These are phyloP conservation scores for Iguana delicatissima DNA, from an alignment of 2,797 vertebrate species.

Conservation along the genomic window DNA sequence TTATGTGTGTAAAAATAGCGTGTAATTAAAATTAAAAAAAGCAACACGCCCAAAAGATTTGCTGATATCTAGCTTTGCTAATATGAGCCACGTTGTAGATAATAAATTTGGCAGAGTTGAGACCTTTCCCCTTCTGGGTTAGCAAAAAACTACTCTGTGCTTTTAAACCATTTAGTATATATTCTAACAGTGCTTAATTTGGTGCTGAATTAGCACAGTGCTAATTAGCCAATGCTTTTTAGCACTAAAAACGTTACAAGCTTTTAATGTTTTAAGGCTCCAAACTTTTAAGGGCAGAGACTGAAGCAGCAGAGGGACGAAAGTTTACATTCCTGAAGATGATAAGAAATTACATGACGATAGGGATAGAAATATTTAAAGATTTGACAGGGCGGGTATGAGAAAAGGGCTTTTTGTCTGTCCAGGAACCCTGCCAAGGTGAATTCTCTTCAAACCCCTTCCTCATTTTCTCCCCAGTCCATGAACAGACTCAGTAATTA, in stretches of 20 bases:
- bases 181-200: background rate
- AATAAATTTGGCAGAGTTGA: background rate
- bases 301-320: background rate
- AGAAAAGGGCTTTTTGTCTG: too few species aligned
- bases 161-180: background rate
- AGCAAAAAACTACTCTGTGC: background rate
- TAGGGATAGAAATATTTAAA: too few species aligned
- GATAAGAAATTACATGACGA: too few species aligned
- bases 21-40: background rate
- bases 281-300: background rate
- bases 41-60: background rate
- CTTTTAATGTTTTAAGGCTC: too few species aligned
- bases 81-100: background rate
- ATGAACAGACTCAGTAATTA: too few species aligned
- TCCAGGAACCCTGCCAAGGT: too few species aligned
- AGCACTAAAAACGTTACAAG: too few species aligned
- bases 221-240: too few species aligned
- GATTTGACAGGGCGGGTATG: too few species aligned
- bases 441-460: too few species aligned
- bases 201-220: too few species aligned
- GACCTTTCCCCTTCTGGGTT: background rate
- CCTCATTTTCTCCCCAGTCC: too few species aligned
- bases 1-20: background rate
- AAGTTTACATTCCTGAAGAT: background rate
- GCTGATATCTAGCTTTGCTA: background rate